Evolutionary conservation across 2,888 invertebrate genomes (phyloP).

Genomic region (Drosophila vallismaia): DNA sequence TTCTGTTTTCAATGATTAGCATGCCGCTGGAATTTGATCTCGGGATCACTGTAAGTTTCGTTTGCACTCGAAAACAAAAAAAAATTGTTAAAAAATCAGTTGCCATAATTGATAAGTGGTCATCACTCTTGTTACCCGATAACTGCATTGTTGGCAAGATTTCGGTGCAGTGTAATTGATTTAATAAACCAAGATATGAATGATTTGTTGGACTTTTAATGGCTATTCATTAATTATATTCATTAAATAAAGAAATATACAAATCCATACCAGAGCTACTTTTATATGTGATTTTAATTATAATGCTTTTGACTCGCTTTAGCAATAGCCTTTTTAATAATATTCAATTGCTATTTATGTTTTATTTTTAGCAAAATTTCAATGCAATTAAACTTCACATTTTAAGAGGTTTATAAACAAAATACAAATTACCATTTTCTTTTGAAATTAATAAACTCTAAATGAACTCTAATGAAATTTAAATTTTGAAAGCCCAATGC

Average conservation of each 20-base stretch:
- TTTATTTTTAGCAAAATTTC: background rate
- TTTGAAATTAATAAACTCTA: too few relatives aligned
- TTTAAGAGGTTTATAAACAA: too few relatives aligned
- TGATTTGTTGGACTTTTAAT: background rate
- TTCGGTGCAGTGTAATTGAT: constrained; percentile 11
- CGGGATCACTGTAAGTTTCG: constrained; percentile 12
- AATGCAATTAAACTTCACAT: too few relatives aligned
- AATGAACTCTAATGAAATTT: too few relatives aligned
- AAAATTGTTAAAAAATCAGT: constrained; percentile 7
- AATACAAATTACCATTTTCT: too few relatives aligned
- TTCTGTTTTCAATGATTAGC: background rate
- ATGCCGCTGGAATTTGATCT: constrained; percentile 23
- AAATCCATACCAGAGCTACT: background rate
- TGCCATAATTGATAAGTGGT: constrained; percentile 16
- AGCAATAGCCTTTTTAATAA: background rate
- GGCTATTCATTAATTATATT: background rate
- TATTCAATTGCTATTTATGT: background rate
- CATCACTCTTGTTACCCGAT: constrained; percentile 10
- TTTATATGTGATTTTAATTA: background rate
- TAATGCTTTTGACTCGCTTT: background rate
- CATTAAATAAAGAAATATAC: background rate
- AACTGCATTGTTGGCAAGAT: background rate
- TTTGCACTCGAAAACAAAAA: constrained; percentile 24
- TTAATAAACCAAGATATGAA: background rate
- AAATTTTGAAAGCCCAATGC: too few relatives aligned